These are phyloP conservation scores for Anagrus nilaparvatae DNA, from an alignment of 1,140 invertebrate genomes.

Conservation along the genomic window DNA sequence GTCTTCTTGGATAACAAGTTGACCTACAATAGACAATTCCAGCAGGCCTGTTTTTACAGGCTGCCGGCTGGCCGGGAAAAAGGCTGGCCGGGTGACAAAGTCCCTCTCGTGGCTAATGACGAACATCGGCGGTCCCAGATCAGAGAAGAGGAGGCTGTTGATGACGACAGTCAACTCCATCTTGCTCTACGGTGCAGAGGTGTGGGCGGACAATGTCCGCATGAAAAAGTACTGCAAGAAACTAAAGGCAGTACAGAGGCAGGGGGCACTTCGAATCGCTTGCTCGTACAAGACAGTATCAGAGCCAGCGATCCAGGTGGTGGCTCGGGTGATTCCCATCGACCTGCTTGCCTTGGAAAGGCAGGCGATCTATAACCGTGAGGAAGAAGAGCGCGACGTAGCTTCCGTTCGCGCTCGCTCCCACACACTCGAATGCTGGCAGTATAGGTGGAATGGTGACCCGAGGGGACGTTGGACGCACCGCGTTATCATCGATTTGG, in stretches of 20 bases:
- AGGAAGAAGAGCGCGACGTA: neutral
- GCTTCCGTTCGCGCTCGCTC: conserved; percentile 2
- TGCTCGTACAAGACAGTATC: conserved; percentile 19
- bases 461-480: conserved; percentile 17
- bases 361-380: neutral
- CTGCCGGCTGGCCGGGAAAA: neutral
- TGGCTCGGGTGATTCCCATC: conserved; percentile 17
- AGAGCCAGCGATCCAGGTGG: conserved; percentile 16
- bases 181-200: conserved; percentile 18
- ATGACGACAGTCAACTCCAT: conserved; percentile 13
- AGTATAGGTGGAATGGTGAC: conserved; percentile 4
- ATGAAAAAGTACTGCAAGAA: conserved; percentile 10
- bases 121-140: conserved; percentile 19
- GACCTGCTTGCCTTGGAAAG: conserved; percentile 14
- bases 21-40: conserved; percentile 14
- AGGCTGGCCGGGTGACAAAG: conserved; percentile 7
- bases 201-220: conserved; percentile 14
- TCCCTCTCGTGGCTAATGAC: conserved; percentile 17
- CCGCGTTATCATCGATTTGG: conserved; percentile 2
- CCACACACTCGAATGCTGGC: conserved; percentile 1
- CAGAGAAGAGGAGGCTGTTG: conserved; percentile 15
- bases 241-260: conserved; percentile 14
- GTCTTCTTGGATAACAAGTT: conserved; percentile 14
- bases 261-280: conserved; percentile 15
- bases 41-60: neutral